A percentile compares a stretch with the other conserved stretches of the same genome.
Evolutionary conservation across 2,113 vertebrate genomes (phyloP).

Genomic region (Gobio gobio): DNA sequence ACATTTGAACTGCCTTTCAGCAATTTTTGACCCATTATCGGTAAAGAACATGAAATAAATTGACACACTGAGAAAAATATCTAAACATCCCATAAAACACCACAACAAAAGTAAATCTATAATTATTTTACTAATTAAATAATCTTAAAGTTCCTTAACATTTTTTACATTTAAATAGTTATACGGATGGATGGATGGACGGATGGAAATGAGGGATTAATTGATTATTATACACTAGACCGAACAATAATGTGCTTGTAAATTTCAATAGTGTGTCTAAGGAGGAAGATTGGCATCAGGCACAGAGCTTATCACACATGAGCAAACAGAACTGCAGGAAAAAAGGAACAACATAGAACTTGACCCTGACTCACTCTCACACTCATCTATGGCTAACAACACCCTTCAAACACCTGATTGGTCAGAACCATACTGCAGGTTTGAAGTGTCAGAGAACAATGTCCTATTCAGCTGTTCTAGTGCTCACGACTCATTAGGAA

Average conservation of each 20-base stretch:
- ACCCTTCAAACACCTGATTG: neutral
- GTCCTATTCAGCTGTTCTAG: constrained; percentile 33
- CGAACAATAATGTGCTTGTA: neutral
- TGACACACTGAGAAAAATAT: neutral
- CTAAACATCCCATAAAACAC: neutral
- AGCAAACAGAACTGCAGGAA: neutral
- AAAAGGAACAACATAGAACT: neutral
- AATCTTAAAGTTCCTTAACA: too few relatives aligned
- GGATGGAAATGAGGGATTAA: too few relatives aligned
- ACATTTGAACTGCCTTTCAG: too few relatives aligned
- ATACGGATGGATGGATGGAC: too few relatives aligned
- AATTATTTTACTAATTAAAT: too few relatives aligned
- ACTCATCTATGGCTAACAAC: neutral
- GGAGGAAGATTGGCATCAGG: neutral
- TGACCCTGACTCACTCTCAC: neutral
- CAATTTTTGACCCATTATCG: neutral
- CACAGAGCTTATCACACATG: neutral
- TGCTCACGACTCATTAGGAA: constrained; percentile 57
- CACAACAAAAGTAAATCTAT: neutral
- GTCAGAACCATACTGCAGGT: constrained; percentile 17
- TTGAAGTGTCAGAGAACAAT: constrained; percentile 10
- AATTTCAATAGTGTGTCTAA: neutral
- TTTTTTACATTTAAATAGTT: too few relatives aligned
- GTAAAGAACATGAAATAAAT: neutral
- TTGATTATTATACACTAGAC: neutral